Percentiles rank a stretch among this genome's conserved stretches.
Evolutionary conservation across 2,113 vertebrate species (phyloP).

Genomic region (Nicator chloris): DNA sequence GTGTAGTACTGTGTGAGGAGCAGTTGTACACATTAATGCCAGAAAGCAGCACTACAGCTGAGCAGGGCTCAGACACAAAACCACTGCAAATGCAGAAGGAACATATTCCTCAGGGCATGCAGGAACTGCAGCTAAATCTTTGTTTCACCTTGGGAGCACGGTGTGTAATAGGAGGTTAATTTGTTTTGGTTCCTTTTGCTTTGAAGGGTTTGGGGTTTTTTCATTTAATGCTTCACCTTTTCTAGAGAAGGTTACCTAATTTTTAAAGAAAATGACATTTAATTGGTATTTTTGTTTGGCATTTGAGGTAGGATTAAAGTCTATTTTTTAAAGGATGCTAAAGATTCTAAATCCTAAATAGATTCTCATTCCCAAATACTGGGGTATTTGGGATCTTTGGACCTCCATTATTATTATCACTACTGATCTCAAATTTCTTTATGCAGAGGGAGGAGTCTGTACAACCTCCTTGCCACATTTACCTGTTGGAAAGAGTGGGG

Average conservation of each 20-base stretch:
- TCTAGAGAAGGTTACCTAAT: slow-evolving; percentile 23
- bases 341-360: background rate
- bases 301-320: slow-evolving; percentile 51
- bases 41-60: background rate
- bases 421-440: background rate
- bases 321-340: background rate
- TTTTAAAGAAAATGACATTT: slow-evolving; percentile 50
- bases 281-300: slow-evolving; percentile 54
- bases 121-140: background rate
- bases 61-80: background rate
- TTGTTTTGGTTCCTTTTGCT: background rate
- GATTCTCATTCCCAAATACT: background rate
- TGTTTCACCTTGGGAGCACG: background rate
- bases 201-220: background rate
- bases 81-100: background rate
- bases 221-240: background rate
- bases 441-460: background rate
- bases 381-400: background rate
- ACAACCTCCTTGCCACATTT: background rate
- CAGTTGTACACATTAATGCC: background rate
- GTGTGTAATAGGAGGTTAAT: background rate
- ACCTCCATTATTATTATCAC: background rate
- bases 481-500: background rate
- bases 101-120: background rate
- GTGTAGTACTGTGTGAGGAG: background rate